phyloP scores from a whole-genome alignment of 2,888 invertebrate species.

The Cabera pusaria region DNA sequence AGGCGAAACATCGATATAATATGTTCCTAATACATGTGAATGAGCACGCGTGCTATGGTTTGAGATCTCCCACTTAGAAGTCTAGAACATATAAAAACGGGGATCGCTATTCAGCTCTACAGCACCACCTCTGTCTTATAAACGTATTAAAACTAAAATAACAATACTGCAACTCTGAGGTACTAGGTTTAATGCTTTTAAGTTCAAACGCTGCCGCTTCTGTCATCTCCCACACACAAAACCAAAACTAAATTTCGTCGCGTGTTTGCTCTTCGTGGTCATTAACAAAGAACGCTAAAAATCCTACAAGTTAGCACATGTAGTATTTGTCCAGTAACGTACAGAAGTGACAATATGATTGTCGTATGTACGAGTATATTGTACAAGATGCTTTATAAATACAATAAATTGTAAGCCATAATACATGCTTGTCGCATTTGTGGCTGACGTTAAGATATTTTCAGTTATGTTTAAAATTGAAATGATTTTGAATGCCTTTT shows the following conservation, averaged over 20 bases:
- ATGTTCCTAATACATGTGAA: no score
- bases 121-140: no score
- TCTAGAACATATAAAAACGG: no score
- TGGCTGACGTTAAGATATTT: slow-evolving; percentile 4
- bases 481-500: slow-evolving; percentile 14
- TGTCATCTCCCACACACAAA: slow-evolving; percentile 18
- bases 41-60: no score
- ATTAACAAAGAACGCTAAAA: slow-evolving; percentile 57
- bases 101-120: no score
- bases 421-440: no score
- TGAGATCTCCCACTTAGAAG: no score
- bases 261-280: slow-evolving; percentile 52
- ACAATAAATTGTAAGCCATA: slow-evolving; percentile 18
- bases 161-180: no score
- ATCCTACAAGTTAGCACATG: slow-evolving; percentile 41
- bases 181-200: no score
- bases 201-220: slow-evolving; percentile 30
- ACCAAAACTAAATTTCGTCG: slow-evolving; percentile 44
- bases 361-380: slow-evolving; percentile 13
- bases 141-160: no score
- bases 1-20: no score
- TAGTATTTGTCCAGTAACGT: slow-evolving; percentile 18
- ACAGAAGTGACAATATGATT: slow-evolving; percentile 24
- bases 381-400: slow-evolving; percentile 7
- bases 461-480: slow-evolving; percentile 13